Percentiles rank a stretch among this genome's conserved stretches.
These are phyloP conservation scores for Aphaenogaster floridana DNA, from an alignment of 1,140 invertebrate genomes.

Conservation along the genomic window DNA sequence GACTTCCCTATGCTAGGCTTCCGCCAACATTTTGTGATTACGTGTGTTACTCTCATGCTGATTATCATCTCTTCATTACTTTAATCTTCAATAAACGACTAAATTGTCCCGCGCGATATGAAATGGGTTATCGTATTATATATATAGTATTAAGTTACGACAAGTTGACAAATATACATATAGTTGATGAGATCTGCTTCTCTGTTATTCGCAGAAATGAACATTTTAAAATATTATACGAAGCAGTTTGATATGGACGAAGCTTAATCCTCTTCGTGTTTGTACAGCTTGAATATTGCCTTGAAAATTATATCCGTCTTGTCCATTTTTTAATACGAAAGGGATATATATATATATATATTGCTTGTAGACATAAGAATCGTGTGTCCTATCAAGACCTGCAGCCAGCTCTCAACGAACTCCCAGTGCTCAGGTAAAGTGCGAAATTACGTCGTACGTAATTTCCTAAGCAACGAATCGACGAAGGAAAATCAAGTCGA, in stretches of 20 bases:
- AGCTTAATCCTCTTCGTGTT: constrained; percentile 66
- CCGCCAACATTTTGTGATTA: not conserved
- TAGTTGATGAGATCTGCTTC: not conserved
- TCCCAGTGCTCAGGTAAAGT: constrained; percentile 90
- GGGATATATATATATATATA: constrained; percentile 77
- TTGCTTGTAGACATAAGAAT: constrained; percentile 90
- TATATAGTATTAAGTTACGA: not conserved
- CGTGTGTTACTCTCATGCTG: not conserved
- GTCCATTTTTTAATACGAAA: constrained; percentile 59
- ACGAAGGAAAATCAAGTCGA: not conserved
- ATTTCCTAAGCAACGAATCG: not conserved
- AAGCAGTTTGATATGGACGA: constrained; percentile 7
- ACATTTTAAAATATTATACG: not conserved
- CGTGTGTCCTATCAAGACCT: constrained; percentile 91
- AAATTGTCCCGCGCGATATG: not conserved
- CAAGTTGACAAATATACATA: not conserved
- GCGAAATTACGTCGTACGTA: constrained; percentile 50
- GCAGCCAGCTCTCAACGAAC: constrained; percentile 90
- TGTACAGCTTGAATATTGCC: constrained; percentile 61
- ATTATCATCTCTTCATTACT: constrained; percentile 13
- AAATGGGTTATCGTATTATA: not conserved
- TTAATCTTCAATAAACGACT: not conserved
- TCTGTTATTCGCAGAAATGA: not conserved
- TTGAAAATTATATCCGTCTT: constrained; percentile 43
- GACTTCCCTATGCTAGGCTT: not conserved